These are phyloP conservation scores for Pseudochaenichthys georgianus DNA, from an alignment of 2,797 vertebrate species.

Conservation along the genomic window DNA sequence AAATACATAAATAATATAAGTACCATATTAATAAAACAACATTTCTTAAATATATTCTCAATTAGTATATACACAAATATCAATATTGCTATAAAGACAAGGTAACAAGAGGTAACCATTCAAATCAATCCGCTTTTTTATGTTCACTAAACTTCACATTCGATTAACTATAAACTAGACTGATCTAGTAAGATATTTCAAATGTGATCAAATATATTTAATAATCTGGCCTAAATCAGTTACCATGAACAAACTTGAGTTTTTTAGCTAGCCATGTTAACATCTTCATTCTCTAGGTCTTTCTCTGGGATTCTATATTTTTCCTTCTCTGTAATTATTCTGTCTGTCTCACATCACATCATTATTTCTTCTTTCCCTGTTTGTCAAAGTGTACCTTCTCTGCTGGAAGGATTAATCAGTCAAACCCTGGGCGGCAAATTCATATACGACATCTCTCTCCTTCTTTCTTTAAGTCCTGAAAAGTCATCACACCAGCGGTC, in stretches of 20 bases:
- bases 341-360: not conserved
- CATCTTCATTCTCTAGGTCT: conserved; percentile 5
- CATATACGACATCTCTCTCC: conserved; percentile 38
- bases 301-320: conserved; percentile 10
- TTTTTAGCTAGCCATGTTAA: not conserved
- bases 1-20: conserved; percentile 21
- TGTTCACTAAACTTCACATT: not conserved
- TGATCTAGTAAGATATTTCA: not conserved
- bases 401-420: conserved; percentile 56
- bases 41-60: not conserved
- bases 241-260: not conserved
- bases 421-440: conserved; percentile 46
- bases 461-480: conserved; percentile 23
- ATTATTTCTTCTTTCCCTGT: conserved; percentile 11
- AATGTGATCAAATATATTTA: not conserved
- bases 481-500: conserved; percentile 55
- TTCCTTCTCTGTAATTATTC: conserved; percentile 26
- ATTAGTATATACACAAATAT: not conserved
- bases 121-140: not conserved
- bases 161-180: not conserved
- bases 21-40: conserved; percentile 25
- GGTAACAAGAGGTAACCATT: not conserved
- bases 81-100: not conserved
- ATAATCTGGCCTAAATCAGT: not conserved
- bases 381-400: conserved; percentile 33